Conservation (phyloP, 2,113 vertebrate genomes). For the Clarias magur region DNA sequence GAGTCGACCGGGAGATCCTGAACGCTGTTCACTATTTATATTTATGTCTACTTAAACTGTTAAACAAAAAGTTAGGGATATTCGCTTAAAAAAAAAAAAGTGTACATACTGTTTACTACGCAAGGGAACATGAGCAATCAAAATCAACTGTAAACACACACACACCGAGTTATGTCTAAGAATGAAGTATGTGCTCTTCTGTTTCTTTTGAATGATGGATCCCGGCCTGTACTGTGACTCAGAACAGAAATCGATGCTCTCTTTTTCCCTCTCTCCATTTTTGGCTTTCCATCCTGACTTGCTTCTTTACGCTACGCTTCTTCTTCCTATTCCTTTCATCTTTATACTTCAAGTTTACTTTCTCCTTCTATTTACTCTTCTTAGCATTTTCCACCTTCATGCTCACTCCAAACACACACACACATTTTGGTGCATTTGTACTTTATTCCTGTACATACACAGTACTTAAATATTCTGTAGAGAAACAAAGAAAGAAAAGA, state of each 20-base stretch:
- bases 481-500: conserved; percentile 30
- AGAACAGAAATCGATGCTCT: not conserved
- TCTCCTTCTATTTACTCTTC: not conserved
- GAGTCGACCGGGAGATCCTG: not conserved
- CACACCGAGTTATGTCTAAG: not conserved
- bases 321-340: not conserved
- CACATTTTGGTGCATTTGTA: conserved; percentile 53
- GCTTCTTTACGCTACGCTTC: not conserved
- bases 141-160: not conserved
- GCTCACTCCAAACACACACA: not conserved
- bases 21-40: not conserved
- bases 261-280: not conserved
- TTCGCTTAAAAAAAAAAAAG: not conserved
- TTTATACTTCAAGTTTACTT: too few relatives aligned
- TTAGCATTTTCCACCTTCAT: not conserved
- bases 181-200: not conserved
- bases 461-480: conserved; percentile 47
- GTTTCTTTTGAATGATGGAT: not conserved
- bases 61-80: not conserved
- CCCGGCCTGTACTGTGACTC: not conserved
- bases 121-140: not conserved
- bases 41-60: not conserved
- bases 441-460: conserved; percentile 71
- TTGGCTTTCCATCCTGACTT: not conserved
- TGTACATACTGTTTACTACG: not conserved